These are phyloP conservation scores for Choreutis nemorana DNA, from an alignment of 2,888 invertebrate genomes.

Conservation along the genomic window DNA sequence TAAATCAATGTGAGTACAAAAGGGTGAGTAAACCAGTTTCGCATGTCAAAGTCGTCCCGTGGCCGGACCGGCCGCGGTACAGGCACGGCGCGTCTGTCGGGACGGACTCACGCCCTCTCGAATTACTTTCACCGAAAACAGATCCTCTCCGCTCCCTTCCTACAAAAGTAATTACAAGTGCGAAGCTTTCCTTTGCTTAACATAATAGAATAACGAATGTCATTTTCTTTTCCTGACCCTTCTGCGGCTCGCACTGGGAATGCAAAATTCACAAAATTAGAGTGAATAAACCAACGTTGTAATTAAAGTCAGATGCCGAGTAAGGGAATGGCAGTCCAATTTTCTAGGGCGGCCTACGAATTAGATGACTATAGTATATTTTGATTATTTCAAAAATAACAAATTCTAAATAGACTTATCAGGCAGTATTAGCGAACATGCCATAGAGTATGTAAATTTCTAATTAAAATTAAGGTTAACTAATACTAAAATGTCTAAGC, in stretches of 20 bases:
- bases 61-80: conserved; percentile 13
- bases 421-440: too few relatives aligned
- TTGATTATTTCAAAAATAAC: too few relatives aligned
- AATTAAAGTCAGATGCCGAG: conserved; percentile 56
- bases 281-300: conserved; percentile 62
- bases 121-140: conserved; percentile 25
- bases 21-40: conserved; percentile 22
- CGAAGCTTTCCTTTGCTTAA: conserved; percentile 48
- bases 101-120: conserved; percentile 9
- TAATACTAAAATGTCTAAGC: too few relatives aligned
- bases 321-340: conserved; percentile 46
- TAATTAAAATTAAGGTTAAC: too few relatives aligned
- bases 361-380: too few relatives aligned
- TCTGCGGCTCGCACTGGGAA: conserved; percentile 61
- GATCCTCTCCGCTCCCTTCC: conserved; percentile 22
- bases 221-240: conserved; percentile 65
- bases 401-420: too few relatives aligned
- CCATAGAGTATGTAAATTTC: too few relatives aligned
- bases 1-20: conserved; percentile 20
- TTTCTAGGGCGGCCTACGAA: conserved; percentile 62
- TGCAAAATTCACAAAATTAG: conserved; percentile 64
- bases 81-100: conserved; percentile 6
- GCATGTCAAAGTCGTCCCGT: conserved; percentile 18
- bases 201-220: conserved; percentile 65
- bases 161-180: conserved; percentile 52